Base-by-base conservation (phyloP, 2,888 invertebrate species). In the Clistopyga incitator region DNA sequence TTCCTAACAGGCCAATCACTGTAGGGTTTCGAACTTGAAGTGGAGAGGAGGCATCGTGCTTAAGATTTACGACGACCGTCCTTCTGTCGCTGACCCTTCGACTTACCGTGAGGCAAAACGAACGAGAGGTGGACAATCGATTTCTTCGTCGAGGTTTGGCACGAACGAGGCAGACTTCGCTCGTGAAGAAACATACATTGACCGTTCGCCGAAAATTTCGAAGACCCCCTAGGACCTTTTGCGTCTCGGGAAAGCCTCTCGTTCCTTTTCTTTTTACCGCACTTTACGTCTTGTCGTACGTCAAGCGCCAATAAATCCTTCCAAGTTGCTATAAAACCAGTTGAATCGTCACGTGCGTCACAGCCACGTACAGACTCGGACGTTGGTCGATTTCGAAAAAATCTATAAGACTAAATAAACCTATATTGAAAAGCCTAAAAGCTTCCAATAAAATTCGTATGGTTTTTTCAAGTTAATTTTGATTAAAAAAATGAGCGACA, bases 111-210 rank as follows among this genome's bases (percentile, higher is more conserved):
- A 68, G 50, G 76, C 45, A 70, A 56, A 71, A 70, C 76, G 71
- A 83, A 65, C 79, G 79, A 76, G 72, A 80, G 77, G 42, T 71
- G 80, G 52, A 84, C 83, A 80, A 81, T 80, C 83, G 80, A 80
- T 74, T 80, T 70, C 71, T 74, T 54, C 67, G 25, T 47, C 47
- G 74, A 47, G 15, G 29, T n/a, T 74, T 56, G 47, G 29, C 47
- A 52, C 20, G 64, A 64, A 64, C 64, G 64, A 56, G 38, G 29
- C 56, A 34, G 34, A 38, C 61, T 13, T n/a, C 47, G 72, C 47
- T 29, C 47, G 61, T 61, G 59, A 18, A 18, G 34, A 74, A 74
- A 29, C 59, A 47, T 29, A 29, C 61, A 74, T 74, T 47, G 47
- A 50, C 34, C 47, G 47, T 74, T 29, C n/a, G 45, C 25, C 72